Evolutionary conservation across 23 tunicate species (phyloP).

Genomic region (Trididemnum nubilum): DNA sequence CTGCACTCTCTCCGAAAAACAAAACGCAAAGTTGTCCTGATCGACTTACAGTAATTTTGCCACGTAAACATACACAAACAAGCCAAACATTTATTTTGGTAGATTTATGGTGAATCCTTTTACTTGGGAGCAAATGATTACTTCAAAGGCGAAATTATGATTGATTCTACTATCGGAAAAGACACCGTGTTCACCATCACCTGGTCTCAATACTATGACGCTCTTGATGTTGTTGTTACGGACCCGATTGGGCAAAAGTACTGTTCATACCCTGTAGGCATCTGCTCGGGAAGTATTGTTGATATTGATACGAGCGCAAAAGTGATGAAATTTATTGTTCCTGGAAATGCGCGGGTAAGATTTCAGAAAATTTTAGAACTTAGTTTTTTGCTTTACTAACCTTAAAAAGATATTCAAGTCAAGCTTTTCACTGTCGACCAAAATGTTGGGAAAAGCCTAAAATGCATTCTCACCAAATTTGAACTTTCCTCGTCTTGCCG

Average conservation of each 20-base stretch:
- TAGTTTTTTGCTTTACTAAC: too few species aligned
- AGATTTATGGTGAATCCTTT: slow-evolving; percentile 36
- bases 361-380: not conserved
- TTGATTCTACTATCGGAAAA: slow-evolving; percentile 59
- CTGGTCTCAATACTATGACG: slow-evolving; percentile 25
- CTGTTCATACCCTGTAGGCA: not conserved
- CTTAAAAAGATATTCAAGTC: too few species aligned
- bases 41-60: too few species aligned
- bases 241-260: slow-evolving; percentile 29
- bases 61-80: too few species aligned
- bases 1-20: too few species aligned
- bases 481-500: too few species aligned
- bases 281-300: not conserved
- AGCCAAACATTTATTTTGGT: too few species aligned
- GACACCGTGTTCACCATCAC: slow-evolving; percentile 51
- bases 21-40: too few species aligned
- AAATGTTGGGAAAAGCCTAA: too few species aligned
- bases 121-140: not conserved
- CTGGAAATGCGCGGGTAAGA: slow-evolving; percentile 55
- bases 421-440: too few species aligned
- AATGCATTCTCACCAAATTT: too few species aligned
- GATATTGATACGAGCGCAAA: not conserved
- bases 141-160: slow-evolving; percentile 22
- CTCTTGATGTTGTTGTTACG: slow-evolving; percentile 15
- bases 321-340: slow-evolving; percentile 43